A percentile compares a stretch with the other conserved stretches of the same genome.
Conservation (phyloP, 2,113 vertebrate genomes). For the Neolamprologus falcicula region DNA sequence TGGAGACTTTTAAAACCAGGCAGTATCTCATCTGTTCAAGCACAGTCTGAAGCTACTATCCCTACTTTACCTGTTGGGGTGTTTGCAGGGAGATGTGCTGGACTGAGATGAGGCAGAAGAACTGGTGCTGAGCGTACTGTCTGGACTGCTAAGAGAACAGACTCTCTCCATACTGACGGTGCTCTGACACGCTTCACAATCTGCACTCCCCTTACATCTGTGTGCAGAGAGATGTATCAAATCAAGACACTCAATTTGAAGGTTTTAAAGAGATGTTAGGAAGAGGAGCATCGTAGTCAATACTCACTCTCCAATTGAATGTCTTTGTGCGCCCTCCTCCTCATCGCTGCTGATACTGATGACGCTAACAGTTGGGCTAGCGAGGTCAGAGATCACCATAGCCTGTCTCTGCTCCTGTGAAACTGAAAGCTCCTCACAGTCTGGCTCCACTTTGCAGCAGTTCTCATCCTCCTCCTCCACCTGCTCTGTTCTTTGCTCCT, state of each 20-base stretch:
- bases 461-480: slow-evolving; percentile 55
- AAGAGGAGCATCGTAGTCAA: neutral
- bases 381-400: slow-evolving; percentile 81
- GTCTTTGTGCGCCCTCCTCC: slow-evolving; percentile 73
- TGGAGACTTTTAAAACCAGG: neutral
- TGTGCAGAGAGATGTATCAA: neutral
- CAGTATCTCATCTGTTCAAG: neutral
- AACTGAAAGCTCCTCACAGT: slow-evolving; percentile 68
- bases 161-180: slow-evolving; percentile 92
- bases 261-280: neutral
- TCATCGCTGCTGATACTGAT: slow-evolving; percentile 98
- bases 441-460: slow-evolving; percentile 71
- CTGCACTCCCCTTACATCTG: slow-evolving; percentile 90
- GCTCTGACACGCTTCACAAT: slow-evolving; percentile 94
- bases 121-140: slow-evolving; percentile 92
- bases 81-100: slow-evolving; percentile 89
- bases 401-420: slow-evolving; percentile 81
- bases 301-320: slow-evolving; percentile 84
- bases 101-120: slow-evolving; percentile 84
- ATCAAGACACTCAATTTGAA: neutral
- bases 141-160: slow-evolving; percentile 94
- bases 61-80: slow-evolving; percentile 81
- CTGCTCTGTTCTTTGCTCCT: slow-evolving; percentile 56
- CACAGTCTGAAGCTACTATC: neutral
- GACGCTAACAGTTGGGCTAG: slow-evolving; percentile 87